Percentiles rank a stretch among this genome's conserved stretches.
phyloP scores from a whole-genome alignment of 1,140 invertebrate genomes.

The Cyclina sinensis region DNA sequence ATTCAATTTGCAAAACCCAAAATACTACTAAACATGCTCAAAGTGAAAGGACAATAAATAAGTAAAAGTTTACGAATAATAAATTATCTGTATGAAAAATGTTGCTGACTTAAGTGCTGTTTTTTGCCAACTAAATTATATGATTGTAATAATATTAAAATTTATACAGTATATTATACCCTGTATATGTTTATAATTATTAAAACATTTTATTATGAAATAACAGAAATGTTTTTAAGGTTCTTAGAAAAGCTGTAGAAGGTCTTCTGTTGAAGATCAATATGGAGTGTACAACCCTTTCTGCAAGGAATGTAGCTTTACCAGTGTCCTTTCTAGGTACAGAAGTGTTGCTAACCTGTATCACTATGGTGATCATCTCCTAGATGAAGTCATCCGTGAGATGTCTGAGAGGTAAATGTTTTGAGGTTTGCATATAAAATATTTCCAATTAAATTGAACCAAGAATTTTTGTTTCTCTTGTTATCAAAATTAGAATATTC shows the following conservation, averaged over 20 bases:
- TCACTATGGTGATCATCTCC: conserved; percentile 8
- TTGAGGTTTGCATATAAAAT: conserved; percentile 14
- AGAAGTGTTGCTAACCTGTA: conserved; percentile 4
- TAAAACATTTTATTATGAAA: too few relatives aligned
- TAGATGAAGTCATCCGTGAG: conserved; percentile 14
- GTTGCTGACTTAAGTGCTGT: too few relatives aligned
- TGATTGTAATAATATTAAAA: too few relatives aligned
- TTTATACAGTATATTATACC: too few relatives aligned
- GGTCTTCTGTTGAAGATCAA: neutral
- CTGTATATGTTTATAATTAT: neutral
- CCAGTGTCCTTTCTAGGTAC: conserved; percentile 12
- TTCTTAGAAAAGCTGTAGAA: conserved; percentile 3
- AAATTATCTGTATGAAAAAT: conserved; percentile 23
- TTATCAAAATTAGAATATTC: neutral
- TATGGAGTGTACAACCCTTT: conserved; percentile 32
- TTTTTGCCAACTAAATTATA: too few relatives aligned
- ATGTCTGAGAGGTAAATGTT: conserved; percentile 28
- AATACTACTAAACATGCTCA: too few relatives aligned
- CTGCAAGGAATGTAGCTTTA: conserved; percentile 18
- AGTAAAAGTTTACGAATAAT: neutral
- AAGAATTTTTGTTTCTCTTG: neutral
- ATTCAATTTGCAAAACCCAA: conserved; percentile 1
- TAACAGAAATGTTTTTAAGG: too few relatives aligned
- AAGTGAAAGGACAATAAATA: neutral
- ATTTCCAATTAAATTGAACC: conserved; percentile 5